These are phyloP conservation scores for Apotomis capreana DNA, from an alignment of 2,888 invertebrate species.

Conservation along the genomic window DNA sequence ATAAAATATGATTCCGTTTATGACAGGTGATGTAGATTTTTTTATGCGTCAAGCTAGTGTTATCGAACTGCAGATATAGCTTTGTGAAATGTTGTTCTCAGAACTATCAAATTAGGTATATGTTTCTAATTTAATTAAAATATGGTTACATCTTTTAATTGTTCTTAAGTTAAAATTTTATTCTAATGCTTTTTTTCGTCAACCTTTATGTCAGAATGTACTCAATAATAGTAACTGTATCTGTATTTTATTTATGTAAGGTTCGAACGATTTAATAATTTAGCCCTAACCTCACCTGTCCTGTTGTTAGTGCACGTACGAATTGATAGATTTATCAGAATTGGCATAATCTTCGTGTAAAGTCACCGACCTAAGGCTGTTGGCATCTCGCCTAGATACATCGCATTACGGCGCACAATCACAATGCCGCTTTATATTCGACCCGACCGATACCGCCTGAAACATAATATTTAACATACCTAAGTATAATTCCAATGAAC, in stretches of 20 bases:
- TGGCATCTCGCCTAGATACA: slow-evolving; percentile 69
- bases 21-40: slow-evolving; percentile 4
- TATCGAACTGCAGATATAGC: too few species aligned
- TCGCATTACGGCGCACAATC: slow-evolving; percentile 55
- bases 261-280: not conserved
- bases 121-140: too few species aligned
- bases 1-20: slow-evolving; percentile 1
- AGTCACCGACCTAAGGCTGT: slow-evolving; percentile 63
- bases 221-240: too few species aligned
- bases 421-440: slow-evolving; percentile 62
- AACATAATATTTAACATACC: slow-evolving; percentile 42
- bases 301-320: not conserved
- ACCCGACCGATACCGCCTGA: slow-evolving; percentile 48
- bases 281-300: not conserved
- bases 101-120: too few species aligned
- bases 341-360: slow-evolving; percentile 44
- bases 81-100: too few species aligned
- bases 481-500: slow-evolving; percentile 1
- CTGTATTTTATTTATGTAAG: too few species aligned
- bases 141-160: too few species aligned
- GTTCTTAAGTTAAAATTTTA: too few species aligned
- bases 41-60: not conserved
- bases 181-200: too few species aligned
- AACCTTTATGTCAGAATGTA: too few species aligned
- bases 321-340: slow-evolving; percentile 37